Evolutionary conservation across 2,888 invertebrate species (phyloP).

Genomic region (Rhingia campestris): DNA sequence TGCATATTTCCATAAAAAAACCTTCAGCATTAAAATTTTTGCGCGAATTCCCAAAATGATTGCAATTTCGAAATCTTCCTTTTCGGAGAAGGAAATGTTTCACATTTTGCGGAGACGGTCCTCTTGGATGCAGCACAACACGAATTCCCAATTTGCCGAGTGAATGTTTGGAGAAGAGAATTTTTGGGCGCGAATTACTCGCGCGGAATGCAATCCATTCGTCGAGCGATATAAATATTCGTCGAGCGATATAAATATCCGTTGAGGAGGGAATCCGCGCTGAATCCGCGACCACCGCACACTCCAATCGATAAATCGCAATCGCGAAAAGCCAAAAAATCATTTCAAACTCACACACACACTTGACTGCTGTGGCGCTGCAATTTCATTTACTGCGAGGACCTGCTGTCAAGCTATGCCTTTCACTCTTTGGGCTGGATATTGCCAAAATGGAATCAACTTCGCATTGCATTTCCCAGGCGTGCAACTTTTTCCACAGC

Average conservation of each 20-base stretch:
- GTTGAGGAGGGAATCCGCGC: constrained; percentile 4
- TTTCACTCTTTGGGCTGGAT: constrained; percentile 3
- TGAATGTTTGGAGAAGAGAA: constrained; percentile 3
- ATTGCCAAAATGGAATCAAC: constrained; percentile 16
- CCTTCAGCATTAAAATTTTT: constrained; percentile 10
- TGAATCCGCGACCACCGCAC: constrained; percentile 22
- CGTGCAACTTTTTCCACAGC: constrained; percentile 7
- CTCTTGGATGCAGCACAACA: constrained; percentile 7
- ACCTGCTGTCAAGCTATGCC: constrained; percentile 2
- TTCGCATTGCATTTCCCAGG: neutral
- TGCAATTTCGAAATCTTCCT: constrained; percentile 30
- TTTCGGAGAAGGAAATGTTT: constrained; percentile 22
- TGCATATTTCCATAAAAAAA: constrained; percentile 5
- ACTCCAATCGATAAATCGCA: constrained; percentile 61
- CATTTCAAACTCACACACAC: constrained; percentile 24
- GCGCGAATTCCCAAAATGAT: constrained; percentile 10
- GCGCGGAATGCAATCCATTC: constrained; percentile 5
- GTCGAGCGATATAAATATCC: neutral
- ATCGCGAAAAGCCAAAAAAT: constrained; percentile 50
- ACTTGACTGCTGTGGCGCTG: constrained; percentile 17
- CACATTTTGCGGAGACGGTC: constrained; percentile 24
- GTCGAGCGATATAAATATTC: neutral
- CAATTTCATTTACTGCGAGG: constrained; percentile 40
- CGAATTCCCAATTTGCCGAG: constrained; percentile 29
- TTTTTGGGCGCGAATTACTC: constrained; percentile 1